A percentile compares a stretch with the other conserved stretches of the same genome.
phyloP scores from a whole-genome alignment of 2,113 vertebrate genomes.

The Crotalus horridus region DNA sequence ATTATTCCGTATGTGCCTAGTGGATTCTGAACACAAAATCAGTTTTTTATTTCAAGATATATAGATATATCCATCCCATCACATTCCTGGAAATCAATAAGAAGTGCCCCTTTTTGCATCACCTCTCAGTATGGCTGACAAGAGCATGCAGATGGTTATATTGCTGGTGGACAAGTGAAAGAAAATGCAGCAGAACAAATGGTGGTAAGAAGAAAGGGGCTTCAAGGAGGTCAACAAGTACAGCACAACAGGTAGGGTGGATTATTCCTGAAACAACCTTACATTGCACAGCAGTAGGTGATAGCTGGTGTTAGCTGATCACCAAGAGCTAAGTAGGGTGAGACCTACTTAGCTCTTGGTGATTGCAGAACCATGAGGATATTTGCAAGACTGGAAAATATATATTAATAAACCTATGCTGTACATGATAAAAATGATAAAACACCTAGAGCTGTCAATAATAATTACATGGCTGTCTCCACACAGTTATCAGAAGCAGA shows the following conservation, averaged over 20 bases:
- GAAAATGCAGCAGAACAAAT: neutral
- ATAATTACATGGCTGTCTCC: neutral
- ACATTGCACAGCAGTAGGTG: neutral
- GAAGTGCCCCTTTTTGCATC: neutral
- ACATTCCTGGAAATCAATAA: neutral
- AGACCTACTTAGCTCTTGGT: too few relatives aligned
- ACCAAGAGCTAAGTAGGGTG: neutral
- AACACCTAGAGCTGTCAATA: neutral
- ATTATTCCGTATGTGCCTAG: neutral
- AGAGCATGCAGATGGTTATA: neutral
- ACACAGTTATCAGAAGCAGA: neutral
- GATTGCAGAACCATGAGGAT: neutral
- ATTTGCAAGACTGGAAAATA: neutral
- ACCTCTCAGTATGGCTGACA: neutral
- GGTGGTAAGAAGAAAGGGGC: neutral
- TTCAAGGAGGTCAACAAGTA: neutral
- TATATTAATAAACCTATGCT: neutral
- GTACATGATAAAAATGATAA: neutral
- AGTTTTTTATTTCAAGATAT: neutral
- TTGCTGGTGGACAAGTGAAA: neutral
- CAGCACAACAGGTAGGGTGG: neutral
- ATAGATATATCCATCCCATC: neutral
- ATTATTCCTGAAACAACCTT: neutral
- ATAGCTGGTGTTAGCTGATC: neutral
- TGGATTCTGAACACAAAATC: neutral